Percentiles rank a stretch among this genome's conserved stretches.
phyloP scores from a whole-genome alignment of 2,797 vertebrate species.

The Lagocephalus sceleratus region DNA sequence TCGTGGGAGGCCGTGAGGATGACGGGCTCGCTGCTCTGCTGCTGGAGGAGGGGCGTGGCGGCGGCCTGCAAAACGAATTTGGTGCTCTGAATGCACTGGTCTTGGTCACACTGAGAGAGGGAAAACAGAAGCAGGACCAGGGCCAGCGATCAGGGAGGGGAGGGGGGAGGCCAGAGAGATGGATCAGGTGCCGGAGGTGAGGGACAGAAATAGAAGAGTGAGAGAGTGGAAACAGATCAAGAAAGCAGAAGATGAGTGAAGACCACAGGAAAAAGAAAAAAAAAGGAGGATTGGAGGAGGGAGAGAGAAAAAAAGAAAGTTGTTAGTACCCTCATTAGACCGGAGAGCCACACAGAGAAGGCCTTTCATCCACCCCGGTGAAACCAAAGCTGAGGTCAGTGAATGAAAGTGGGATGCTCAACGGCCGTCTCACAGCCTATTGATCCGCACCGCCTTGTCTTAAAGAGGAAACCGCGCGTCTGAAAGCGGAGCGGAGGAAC shows the following conservation, averaged over 20 bases:
- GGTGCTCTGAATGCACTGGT: conserved; percentile 99
- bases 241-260: conserved; percentile 13
- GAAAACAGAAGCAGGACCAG: conserved; percentile 1
- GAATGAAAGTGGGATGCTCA: conserved; percentile 21
- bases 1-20: conserved; percentile 72
- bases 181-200: conserved; percentile 15
- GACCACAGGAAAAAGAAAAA: conserved; percentile 11
- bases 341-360: conserved; percentile 37
- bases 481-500: conserved; percentile 45
- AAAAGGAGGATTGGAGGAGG: conserved; percentile 31
- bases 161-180: conserved; percentile 8
- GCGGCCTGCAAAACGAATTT: conserved; percentile 99
- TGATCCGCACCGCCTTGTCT: conserved; percentile 39
- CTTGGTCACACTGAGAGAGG: conserved; percentile 90
- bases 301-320: conserved; percentile 27
- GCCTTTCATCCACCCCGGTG: conserved; percentile 18
- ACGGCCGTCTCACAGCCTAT: conserved; percentile 35
- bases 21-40: conserved; percentile 87
- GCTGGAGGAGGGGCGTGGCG: conserved; percentile 88
- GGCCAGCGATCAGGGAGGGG: conserved; percentile 1
- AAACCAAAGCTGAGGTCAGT: conserved; percentile 37
- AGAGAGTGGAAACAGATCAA: conserved; percentile 2
- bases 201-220: conserved; percentile 1
- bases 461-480: conserved; percentile 28
- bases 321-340: conserved; percentile 62